Evolutionary conservation across 2,888 invertebrate genomes (phyloP), one percentile per base, ranked within the genome.

Genomic region (Lasioglossum oenotherae): DNA sequence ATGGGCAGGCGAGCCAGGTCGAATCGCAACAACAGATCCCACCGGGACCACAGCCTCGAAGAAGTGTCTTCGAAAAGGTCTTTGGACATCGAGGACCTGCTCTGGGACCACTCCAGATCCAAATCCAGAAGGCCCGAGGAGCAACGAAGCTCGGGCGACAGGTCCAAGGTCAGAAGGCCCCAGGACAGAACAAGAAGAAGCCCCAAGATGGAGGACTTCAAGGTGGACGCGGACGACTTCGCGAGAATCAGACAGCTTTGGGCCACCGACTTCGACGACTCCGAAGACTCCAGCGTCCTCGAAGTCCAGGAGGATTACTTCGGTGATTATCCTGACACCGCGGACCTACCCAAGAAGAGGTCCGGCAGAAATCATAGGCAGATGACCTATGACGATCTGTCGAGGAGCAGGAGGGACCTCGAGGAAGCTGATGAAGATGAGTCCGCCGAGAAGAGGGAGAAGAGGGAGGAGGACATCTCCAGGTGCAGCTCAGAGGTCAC

Each of bases 401-500:
- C 91, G 71, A 91, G 93, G 76, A 91, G 92, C 78, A 93, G 90
- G 82, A 90, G 93, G 80, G 91, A 92, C 60, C 82, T 89, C 10
- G 89, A 91, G 31, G 87, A 85, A 79, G 67, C 74, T 38, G 88
- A 84, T 10, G 87, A 86, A 60, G 84, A 85, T 2, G 86, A 87
- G 5, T 72, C 74, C 1, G 72, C 72, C 41, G 88, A 90, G 64
- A 91, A 76, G 71, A 80, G 93, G 49, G 90, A 91, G 86, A 90
- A 93, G 84, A 89, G 92, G 44, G 92, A 93, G 79, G 93, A 94
- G 77, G 93, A 93, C 41, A 85, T 92, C 67, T 82, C 92, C n/a
- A 92, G 92, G 77, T 95, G 95, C 85, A 93, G 88, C 82, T 93
- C 94, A 46, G 97, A 96, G 89, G 97, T 97, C 93, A 97, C 96